phyloP scores from a whole-genome alignment of 2,113 vertebrate genomes.

The Indicator indicator region DNA sequence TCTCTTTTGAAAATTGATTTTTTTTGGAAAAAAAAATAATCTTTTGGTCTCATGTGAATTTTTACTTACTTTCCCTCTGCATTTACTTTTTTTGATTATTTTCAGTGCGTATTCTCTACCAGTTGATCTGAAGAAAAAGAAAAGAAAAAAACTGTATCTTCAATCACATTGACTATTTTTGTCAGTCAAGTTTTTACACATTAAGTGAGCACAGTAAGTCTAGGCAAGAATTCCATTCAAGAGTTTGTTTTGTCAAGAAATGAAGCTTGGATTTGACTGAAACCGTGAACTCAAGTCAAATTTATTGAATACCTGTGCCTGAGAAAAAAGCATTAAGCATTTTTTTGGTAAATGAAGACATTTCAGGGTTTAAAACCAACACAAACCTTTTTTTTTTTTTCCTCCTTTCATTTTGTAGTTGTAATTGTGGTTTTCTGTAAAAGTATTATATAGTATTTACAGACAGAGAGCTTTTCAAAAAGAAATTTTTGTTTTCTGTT shows the following conservation, averaged over 20 bases:
- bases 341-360: not conserved
- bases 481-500: not conserved
- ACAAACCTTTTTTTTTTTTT: too few species aligned
- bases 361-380: not conserved
- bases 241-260: not conserved
- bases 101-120: conserved; percentile 96
- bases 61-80: conserved; percentile 92
- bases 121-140: conserved; percentile 81
- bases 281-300: not conserved
- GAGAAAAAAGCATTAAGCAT: not conserved
- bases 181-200: not conserved
- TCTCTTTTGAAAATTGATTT: not conserved
- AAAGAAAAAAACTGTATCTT: not conserved
- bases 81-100: conserved; percentile 98
- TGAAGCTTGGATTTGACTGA: not conserved
- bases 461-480: not conserved
- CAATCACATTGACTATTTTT: not conserved
- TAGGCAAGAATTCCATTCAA: not conserved
- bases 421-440: not conserved
- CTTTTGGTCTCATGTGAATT: not conserved
- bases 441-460: not conserved
- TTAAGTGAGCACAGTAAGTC: not conserved
- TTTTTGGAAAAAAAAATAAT: not conserved
- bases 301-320: not conserved
- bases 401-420: not conserved